Evolutionary conservation across 2,797 vertebrate species (phyloP), one percentile per base, ranked within the genome.

Genomic region (Brachyalestes nurse): DNA sequence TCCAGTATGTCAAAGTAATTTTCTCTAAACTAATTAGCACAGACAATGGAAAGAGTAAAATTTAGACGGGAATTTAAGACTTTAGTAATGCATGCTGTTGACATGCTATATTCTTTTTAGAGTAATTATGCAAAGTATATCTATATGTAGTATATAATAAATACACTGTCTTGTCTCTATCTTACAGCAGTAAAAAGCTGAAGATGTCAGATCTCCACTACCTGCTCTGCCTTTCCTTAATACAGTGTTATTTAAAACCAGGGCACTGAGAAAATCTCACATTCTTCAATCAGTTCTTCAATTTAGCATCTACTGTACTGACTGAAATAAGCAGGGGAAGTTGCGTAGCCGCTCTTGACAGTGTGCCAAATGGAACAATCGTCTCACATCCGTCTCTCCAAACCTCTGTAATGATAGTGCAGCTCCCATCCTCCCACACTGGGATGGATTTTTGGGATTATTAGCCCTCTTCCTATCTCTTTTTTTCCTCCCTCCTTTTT

Each of bases 361-460:
- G 75, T 51, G 85, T 89, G 90, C 91, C 90, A 91, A 91, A 92
- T 89, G 86, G 86, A 94, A 90, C 87, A 89, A 89, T 91, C 88
- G 88, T 86, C 89, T 89, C 78, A 78, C 16, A 91, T 92, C 90
- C 88, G 89, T 92, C 89, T 91, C 85, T 84, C 58, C 84, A 25
- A 62, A 84, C 38, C 69, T 51, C 61, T 78, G 45, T 64, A 69
- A 85, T 72, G 67, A 79, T 55, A 64, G 23, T 66, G 58, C 57
- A 12, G 42, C 23, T 2, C 45, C 57, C 57, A 65, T 25, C 66
- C 61, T 75, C 57, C 38, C 45, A 64, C 61, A 61, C 65, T n/a
- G 45, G 38, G 60, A 14, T 72, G 14, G n/a, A 9, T 69, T 80
- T 85, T 38, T 25, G 1, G 17, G 60, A 57, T 66, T 80, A 73